phyloP scores from a whole-genome alignment of 2,888 invertebrate genomes.

The Agrenia bidenticulata region DNA sequence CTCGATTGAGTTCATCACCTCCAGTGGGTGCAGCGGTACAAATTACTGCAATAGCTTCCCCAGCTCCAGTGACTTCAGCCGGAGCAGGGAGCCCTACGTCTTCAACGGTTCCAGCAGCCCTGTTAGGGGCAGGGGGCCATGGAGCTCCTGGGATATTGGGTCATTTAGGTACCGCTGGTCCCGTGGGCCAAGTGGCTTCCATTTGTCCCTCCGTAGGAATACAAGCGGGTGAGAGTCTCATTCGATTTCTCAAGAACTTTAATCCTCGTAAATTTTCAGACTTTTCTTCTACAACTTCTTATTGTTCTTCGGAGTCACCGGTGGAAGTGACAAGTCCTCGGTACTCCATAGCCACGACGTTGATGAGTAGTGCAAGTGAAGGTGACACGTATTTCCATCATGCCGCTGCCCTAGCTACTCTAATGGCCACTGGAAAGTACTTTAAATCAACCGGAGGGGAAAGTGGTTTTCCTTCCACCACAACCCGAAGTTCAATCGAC shows the following conservation, averaged over 20 bases:
- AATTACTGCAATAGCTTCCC: too few relatives aligned
- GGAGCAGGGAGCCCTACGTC: too few relatives aligned
- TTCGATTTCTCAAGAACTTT: constrained; percentile 43
- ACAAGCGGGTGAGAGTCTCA: constrained; percentile 51
- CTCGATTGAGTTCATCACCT: too few relatives aligned
- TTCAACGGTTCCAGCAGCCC: too few relatives aligned
- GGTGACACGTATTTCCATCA: constrained; percentile 13
- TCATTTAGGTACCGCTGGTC: background rate
- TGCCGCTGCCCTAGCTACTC: constrained; percentile 27
- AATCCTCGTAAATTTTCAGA: constrained; percentile 52
- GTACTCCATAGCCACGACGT: constrained; percentile 53
- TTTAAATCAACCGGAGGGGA: background rate
- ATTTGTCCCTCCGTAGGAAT: constrained; percentile 46
- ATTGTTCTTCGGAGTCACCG: constrained; percentile 47
- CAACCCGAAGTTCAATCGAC: background rate
- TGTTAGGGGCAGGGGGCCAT: too few relatives aligned
- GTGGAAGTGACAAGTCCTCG: constrained; percentile 51
- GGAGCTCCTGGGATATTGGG: background rate
- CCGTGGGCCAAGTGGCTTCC: constrained; percentile 20
- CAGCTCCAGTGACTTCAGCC: too few relatives aligned
- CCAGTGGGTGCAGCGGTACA: too few relatives aligned
- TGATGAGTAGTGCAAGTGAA: constrained; percentile 30
- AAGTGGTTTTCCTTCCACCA: constrained; percentile 11
- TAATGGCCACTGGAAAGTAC: constrained; percentile 23
- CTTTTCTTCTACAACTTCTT: constrained; percentile 49